Conservation (phyloP, 2,113 vertebrate species). For the Podocnemis expansa region DNA sequence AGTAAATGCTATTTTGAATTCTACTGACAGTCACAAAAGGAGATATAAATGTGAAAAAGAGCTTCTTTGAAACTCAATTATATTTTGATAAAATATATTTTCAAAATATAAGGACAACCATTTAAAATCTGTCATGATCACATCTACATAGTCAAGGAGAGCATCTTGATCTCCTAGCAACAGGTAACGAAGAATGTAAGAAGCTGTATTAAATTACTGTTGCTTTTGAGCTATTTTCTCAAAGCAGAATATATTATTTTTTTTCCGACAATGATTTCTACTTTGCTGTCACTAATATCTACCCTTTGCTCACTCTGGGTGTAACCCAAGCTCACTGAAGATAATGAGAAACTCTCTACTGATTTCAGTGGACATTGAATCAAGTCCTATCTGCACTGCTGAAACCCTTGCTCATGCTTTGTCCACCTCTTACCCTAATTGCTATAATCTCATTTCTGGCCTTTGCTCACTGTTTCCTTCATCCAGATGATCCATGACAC, state of each 20-base stretch:
- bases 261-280: background rate
- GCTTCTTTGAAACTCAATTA: constrained; percentile 27
- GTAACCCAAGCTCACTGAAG: background rate
- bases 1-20: background rate
- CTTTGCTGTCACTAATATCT: background rate
- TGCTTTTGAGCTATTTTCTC: background rate
- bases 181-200: background rate
- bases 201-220: background rate
- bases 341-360: background rate
- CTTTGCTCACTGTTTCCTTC: background rate
- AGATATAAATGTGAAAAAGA: constrained; percentile 42
- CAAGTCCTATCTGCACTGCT: background rate
- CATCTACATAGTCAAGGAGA: background rate
- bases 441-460: background rate
- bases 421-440: background rate
- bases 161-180: background rate
- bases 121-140: constrained; percentile 25
- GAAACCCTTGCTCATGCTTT: background rate
- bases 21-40: constrained; percentile 22
- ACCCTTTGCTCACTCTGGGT: background rate
- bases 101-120: background rate
- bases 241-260: background rate
- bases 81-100: constrained; percentile 40
- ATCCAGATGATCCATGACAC: background rate
- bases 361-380: background rate